Conservation (phyloP, 1,140 invertebrate species). For the Chironomus striatipennis region DNA sequence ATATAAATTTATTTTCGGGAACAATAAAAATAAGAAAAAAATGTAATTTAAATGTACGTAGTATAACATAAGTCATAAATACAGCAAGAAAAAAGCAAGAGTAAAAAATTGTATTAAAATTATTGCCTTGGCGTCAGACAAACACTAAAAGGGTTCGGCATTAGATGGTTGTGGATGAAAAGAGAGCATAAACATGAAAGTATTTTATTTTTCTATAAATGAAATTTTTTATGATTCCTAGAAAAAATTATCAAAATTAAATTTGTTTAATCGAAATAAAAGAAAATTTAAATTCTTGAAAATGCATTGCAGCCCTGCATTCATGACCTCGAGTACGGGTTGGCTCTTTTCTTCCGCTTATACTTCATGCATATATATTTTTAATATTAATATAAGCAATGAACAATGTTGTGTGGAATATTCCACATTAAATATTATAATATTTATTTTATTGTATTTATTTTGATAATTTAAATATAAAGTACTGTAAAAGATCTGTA, state of each 20-base stretch:
- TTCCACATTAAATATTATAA: conserved; percentile 16
- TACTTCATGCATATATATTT: neutral
- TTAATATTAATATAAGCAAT: neutral
- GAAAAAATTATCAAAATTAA: neutral
- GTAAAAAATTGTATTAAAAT: conserved; percentile 18
- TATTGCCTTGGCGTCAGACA: conserved; percentile 22
- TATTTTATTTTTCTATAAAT: too few species aligned
- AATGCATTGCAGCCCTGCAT: neutral
- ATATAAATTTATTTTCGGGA: neutral
- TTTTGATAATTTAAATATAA: conserved; percentile 19
- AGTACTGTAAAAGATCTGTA: conserved; percentile 11
- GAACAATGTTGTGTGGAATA: conserved; percentile 1
- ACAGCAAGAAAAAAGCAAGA: neutral
- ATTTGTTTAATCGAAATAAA: conserved; percentile 2
- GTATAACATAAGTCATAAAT: conserved; percentile 21
- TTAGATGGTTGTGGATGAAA: neutral
- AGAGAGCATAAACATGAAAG: too few species aligned
- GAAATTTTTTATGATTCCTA: neutral
- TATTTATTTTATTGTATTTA: conserved; percentile 24
- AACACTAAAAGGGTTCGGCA: neutral
- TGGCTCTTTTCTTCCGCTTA: neutral
- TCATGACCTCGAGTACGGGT: conserved; percentile 13
- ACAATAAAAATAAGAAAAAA: conserved; percentile 18
- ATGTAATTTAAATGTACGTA: conserved; percentile 23
- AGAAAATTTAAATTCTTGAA: too few species aligned